Evolutionary conservation across 2,888 invertebrate species (phyloP).

Genomic region (Drosophila koepferae): DNA sequence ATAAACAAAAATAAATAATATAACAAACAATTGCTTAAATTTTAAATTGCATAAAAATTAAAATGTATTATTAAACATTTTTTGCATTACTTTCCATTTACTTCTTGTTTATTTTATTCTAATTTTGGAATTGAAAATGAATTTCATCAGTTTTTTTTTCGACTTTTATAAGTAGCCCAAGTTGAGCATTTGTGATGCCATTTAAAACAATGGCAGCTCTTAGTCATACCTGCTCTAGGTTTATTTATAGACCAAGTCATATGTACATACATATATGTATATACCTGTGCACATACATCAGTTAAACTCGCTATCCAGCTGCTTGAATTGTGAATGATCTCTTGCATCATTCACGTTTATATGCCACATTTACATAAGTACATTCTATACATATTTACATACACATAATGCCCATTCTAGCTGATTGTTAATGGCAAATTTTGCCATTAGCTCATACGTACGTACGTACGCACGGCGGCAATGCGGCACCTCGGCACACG

Average conservation of each 20-base stretch:
- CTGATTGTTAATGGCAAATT: conserved; percentile 32
- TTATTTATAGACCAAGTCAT: conserved; percentile 22
- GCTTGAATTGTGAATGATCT: conserved; percentile 24
- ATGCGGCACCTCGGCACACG: too few relatives aligned
- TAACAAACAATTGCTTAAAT: too few relatives aligned
- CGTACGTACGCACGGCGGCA: background rate
- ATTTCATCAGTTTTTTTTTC: background rate
- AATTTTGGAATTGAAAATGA: background rate
- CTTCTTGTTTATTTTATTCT: background rate
- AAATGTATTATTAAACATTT: background rate
- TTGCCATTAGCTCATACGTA: conserved; percentile 33
- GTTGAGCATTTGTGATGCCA: conserved; percentile 2
- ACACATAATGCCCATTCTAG: conserved; percentile 18
- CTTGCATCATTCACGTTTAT: conserved; percentile 42
- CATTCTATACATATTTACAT: background rate
- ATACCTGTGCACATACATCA: conserved; percentile 19
- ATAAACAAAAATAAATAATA: too few relatives aligned
- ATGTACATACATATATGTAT: background rate
- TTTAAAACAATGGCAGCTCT: conserved; percentile 23
- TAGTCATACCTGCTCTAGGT: conserved; percentile 27
- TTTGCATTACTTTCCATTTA: background rate
- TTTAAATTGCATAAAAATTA: background rate
- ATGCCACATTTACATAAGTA: conserved; percentile 1
- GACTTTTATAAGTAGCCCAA: conserved; percentile 1
- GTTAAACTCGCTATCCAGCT: conserved; percentile 27